These are phyloP conservation scores for Vespertilio murinus DNA, from an alignment of 2,797 vertebrate genomes.

Conservation along the genomic window DNA sequence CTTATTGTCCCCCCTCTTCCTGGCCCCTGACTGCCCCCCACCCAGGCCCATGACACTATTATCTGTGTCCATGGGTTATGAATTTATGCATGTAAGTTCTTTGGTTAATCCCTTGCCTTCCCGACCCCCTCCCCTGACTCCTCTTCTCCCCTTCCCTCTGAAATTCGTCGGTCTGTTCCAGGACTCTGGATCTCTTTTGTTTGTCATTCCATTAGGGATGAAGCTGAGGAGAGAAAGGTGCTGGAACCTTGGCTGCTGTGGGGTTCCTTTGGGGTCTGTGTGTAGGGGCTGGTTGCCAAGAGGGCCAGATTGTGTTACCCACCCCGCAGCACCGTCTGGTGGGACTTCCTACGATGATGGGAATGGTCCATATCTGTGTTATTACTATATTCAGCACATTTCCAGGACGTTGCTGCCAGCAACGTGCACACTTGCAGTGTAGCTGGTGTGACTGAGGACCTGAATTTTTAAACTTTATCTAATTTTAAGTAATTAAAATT, in stretches of 20 bases:
- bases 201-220: not conserved
- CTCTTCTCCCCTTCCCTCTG: not conserved
- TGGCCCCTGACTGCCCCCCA: not conserved
- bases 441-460: not conserved
- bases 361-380: not conserved
- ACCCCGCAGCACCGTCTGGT: not conserved
- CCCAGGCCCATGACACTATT: not conserved
- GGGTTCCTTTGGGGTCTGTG: not conserved
- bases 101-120: not conserved
- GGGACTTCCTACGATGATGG: not conserved
- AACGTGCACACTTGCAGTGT: not conserved
- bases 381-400: too few species aligned
- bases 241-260: not conserved
- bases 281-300: not conserved
- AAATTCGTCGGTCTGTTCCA: not conserved
- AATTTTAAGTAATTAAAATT: conserved; percentile 5
- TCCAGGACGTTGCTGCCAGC: not conserved
- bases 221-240: not conserved
- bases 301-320: not conserved
- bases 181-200: not conserved
- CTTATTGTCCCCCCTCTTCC: not conserved
- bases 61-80: not conserved
- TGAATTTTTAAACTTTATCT: not conserved
- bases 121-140: rapidly evolving
- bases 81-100: not conserved